Base-by-base conservation (phyloP, 2,113 vertebrate species). In the Toxotes jaculatrix region DNA sequence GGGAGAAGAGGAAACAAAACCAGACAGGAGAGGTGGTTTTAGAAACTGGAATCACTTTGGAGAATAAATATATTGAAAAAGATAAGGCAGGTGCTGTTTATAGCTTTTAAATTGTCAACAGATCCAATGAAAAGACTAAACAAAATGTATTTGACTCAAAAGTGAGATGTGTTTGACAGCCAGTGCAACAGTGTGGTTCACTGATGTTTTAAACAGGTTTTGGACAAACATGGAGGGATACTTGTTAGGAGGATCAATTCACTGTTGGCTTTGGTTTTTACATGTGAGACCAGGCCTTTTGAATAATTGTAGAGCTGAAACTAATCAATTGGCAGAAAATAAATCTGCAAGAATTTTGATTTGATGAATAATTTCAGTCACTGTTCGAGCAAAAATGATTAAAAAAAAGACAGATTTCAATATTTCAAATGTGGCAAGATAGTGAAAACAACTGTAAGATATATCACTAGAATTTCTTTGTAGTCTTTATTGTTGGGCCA, bases 1-100 rank as follows among this genome's bases (percentile, higher is more conserved):
- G 82, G 4, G 16, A 51, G 76, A 84, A 59, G 86, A 9, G 57
- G 5, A 2, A 51, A 45, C 57, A 8, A 59, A 68, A 40, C 3
- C 12, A 69, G 6, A 66, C 17, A 45, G 12, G n/a, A 62, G n/a
- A 74, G 34, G 61, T 11, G 2, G 74, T 19, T 66, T 86, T 53
- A 82, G 17, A 8, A 36, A 11, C 53, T 21, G 59, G 31, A 42
- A 49, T 34, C 23, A 60, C 11, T 12, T 31, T 0, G 0, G 3
- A 7, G 14, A 7, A 17, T 12, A 57, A 43, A 49, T 17, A 49
- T 17, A 16, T 49, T 49, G 17, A 5, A 19, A 36, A 53, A 7
- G 8, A 53, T 1, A 14, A 49, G 45, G 42, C 2, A 2, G 16
- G 8, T 19, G 7, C 2, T 27, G 31, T 21, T 51, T 45, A 4